A percentile compares a stretch with the other conserved stretches of the same genome.
These are phyloP conservation scores for Laodelphax striatellus DNA, from an alignment of 1,140 invertebrate species.

Conservation along the genomic window DNA sequence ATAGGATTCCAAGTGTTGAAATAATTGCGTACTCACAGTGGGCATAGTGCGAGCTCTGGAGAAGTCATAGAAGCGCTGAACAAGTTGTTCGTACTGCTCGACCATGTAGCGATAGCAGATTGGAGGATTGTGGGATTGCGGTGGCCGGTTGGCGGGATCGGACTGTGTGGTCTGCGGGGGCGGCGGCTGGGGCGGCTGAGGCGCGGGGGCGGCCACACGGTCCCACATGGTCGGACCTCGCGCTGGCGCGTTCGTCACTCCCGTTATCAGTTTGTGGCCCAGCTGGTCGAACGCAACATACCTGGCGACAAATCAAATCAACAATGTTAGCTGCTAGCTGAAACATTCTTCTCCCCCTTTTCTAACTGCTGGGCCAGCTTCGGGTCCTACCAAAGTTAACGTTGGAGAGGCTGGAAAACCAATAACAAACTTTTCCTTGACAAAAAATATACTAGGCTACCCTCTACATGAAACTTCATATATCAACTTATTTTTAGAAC, in stretches of 20 bases:
- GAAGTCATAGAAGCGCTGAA: conserved; percentile 37
- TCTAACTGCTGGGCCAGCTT: too few species aligned
- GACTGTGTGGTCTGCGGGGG: conserved; percentile 3
- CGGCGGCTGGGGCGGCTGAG: conserved; percentile 8
- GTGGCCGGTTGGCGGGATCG: neutral
- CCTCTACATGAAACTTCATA: too few species aligned
- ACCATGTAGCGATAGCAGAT: conserved; percentile 36
- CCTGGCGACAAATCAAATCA: conserved; percentile 36
- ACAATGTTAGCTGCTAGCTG: conserved; percentile 12
- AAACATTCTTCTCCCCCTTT: neutral
- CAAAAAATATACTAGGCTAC: too few species aligned
- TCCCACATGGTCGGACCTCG: conserved; percentile 39
- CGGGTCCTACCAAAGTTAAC: too few species aligned
- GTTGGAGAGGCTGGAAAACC: too few species aligned
- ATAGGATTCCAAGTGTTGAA: too few species aligned
- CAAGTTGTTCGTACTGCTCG: conserved; percentile 37
- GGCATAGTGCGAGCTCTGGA: conserved; percentile 32
- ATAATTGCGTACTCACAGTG: conserved; percentile 1
- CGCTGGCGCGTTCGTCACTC: conserved; percentile 54
- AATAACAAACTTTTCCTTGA: too few species aligned
- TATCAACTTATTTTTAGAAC: too few species aligned
- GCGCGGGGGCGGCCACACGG: conserved; percentile 30
- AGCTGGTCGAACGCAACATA: conserved; percentile 76
- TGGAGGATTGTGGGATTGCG: conserved; percentile 19
- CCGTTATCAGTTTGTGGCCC: conserved; percentile 74